Evolutionary conservation across 2,797 vertebrate genomes (phyloP).

Genomic region (Cuniculus paca): DNA sequence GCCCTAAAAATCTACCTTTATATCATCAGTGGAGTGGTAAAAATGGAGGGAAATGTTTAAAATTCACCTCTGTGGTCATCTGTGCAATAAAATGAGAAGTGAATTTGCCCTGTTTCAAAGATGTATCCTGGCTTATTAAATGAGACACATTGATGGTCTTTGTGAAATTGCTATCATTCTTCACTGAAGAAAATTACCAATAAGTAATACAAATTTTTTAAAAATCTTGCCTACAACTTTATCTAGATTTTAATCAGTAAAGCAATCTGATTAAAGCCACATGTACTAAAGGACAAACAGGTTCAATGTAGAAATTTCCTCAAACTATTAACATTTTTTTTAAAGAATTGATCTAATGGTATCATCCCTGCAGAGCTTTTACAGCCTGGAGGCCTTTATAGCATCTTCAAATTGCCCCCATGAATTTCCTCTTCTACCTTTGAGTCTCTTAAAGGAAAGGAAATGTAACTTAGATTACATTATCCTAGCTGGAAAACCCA

Average conservation of each 20-base stretch:
- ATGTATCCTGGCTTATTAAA: constrained; percentile 13
- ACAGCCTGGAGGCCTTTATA: constrained; percentile 43
- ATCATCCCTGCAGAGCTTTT: constrained; percentile 24
- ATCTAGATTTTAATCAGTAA: constrained; percentile 74
- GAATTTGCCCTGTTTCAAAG: background rate
- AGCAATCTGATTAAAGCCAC: constrained; percentile 66
- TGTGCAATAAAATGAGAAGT: constrained; percentile 39
- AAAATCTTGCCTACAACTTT: constrained; percentile 35
- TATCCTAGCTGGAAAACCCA: background rate
- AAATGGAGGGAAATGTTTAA: constrained; percentile 4
- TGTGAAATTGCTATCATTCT: constrained; percentile 49
- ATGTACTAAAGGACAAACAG: constrained; percentile 20
- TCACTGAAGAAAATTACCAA: constrained; percentile 61
- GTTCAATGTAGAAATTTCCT: constrained; percentile 42
- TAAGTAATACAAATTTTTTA: constrained; percentile 33
- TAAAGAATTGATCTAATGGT: constrained; percentile 7
- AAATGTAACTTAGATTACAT: constrained; percentile 5
- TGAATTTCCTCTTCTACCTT: constrained; percentile 68
- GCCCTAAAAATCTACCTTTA: constrained; percentile 12
- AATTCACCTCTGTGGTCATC: constrained; percentile 32
- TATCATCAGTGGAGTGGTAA: background rate
- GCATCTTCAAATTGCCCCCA: constrained; percentile 61
- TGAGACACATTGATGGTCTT: background rate
- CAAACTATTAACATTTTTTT: constrained; percentile 46
- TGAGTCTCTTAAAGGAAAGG: constrained; percentile 52